Evolutionary conservation across 2,797 vertebrate species (phyloP).

Genomic region (Echiichthys vipera): DNA sequence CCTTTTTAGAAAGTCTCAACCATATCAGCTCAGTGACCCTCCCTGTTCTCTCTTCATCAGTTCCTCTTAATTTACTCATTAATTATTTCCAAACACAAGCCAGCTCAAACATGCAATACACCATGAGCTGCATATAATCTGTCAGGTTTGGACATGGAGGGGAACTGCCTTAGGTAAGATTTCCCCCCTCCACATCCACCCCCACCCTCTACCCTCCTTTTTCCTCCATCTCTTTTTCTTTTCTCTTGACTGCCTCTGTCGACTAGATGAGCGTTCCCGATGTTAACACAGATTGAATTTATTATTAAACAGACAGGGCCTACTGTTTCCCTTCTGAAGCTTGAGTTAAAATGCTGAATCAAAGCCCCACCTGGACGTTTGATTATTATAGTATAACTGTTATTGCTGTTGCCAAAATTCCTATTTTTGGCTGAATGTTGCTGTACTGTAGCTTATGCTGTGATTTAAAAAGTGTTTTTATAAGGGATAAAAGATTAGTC

Average conservation of each 20-base stretch:
- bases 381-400: slow-evolving; percentile 21
- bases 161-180: slow-evolving; percentile 56
- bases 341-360: slow-evolving; percentile 37
- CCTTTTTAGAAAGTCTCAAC: slow-evolving; percentile 37
- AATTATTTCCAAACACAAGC: slow-evolving; percentile 58
- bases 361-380: slow-evolving; percentile 37
- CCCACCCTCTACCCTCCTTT: slow-evolving; percentile 14
- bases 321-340: slow-evolving; percentile 49
- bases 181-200: slow-evolving; percentile 1
- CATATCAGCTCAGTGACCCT: slow-evolving; percentile 45
- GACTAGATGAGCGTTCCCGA: slow-evolving; percentile 58
- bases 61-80: slow-evolving; percentile 38
- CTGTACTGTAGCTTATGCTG: slow-evolving; percentile 61
- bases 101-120: slow-evolving; percentile 42
- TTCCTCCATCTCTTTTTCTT: slow-evolving; percentile 58
- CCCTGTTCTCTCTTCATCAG: slow-evolving; percentile 24
- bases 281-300: slow-evolving; percentile 68
- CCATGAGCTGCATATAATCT: slow-evolving; percentile 47
- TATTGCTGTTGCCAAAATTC: slow-evolving; percentile 55
- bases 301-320: slow-evolving; percentile 68
- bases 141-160: slow-evolving; percentile 51
- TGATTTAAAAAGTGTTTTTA: slow-evolving; percentile 55
- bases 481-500: slow-evolving; percentile 53
- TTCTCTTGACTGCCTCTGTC: slow-evolving; percentile 71
- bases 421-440: slow-evolving; percentile 67